Evolutionary conservation across 1,140 invertebrate species (phyloP).

Genomic region (Caenorhabditis elegans): WBcel235 BX284603.4:5729501-5730000

Average conservation of each 20-base stretch:
- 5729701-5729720: constrained; percentile 1
- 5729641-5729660: constrained; percentile 34
- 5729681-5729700: neutral
- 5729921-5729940: constrained; percentile 40
- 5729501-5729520: constrained; percentile 42
- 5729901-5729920: constrained; percentile 37
- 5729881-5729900: constrained; percentile 36
- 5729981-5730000: constrained; percentile 29
- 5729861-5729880: neutral
- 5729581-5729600: neutral
- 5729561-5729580: neutral
- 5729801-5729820: constrained; percentile 1
- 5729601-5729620: neutral
- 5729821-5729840: too few relatives aligned
- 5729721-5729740: constrained; percentile 18
- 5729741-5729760: constrained; percentile 34
- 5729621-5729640: neutral
- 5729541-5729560: constrained; percentile 36
- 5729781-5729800: constrained; percentile 41
- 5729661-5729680: constrained; percentile 31
- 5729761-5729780: constrained; percentile 34
- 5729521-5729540: constrained; percentile 37
- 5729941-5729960: constrained; percentile 43
- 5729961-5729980: constrained; percentile 32
- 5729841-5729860: too few relatives aligned